Evolutionary conservation across 2,113 vertebrate genomes (phyloP), one percentile per base, ranked within the genome.

Genomic region (Phalacrocorax pelagicus): DNA sequence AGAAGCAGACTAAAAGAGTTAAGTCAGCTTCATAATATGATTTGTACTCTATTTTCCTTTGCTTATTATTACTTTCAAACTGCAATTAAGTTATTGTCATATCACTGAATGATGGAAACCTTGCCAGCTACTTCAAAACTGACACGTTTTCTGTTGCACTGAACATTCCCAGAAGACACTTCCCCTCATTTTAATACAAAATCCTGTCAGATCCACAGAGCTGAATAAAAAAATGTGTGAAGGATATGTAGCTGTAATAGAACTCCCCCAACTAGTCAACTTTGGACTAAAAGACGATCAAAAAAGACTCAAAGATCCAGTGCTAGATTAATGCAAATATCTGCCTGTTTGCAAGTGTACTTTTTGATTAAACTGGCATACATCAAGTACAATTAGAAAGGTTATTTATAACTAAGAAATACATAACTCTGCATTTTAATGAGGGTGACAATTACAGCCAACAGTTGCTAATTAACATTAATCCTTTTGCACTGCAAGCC

Each of bases 321-420:
- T 81, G 91, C 94, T 96, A 97, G 92, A 98, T 98, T 97, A 98
- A 98, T 97, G 97, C 97, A 98, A 98, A 97, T 98, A 97, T 96
- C 97, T 97, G 96, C 94, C 95, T 97, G 94, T 97, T 96, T 98
- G 95, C 92, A 98, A 98, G 97, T 97, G 97, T 96, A 97, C 73
- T 97, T 98, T 98, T 98, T 98, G 98, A 98, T 98, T 98, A 98
- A 98, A 98, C 97, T 98, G 97, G 98, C 97, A 98, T 98, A 98
- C 95, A 98, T 98, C 98, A 98, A 97, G 97, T 97, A 98, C 97
- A 98, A 98, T 98, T 98, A 98, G 97, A 98, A 98, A 98, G 96
- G 97, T 97, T 98, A 98, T 98, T 98, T 98, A 98, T 98, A 98
- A 98, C 77, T 94, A 98, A 98, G 98, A 98, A 98, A 98, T 97